These are phyloP conservation scores for Sarcoramphus papa DNA, from an alignment of 2,797 vertebrate species.

Conservation along the genomic window DNA sequence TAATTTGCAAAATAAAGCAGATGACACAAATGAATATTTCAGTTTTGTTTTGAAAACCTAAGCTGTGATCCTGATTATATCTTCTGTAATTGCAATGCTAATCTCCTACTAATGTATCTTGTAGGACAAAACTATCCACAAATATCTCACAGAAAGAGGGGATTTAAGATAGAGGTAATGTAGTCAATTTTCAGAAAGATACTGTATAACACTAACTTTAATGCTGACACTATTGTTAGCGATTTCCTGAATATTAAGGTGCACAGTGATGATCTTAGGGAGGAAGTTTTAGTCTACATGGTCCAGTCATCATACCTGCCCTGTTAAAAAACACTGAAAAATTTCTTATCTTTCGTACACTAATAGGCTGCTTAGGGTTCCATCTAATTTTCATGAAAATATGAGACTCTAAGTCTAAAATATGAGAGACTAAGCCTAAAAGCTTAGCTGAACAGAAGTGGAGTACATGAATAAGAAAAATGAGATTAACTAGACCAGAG, in stretches of 20 bases:
- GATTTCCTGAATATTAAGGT: background rate
- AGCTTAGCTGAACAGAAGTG: background rate
- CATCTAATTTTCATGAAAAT: background rate
- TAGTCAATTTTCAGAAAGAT: background rate
- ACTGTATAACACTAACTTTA: background rate
- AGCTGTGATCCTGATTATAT: background rate
- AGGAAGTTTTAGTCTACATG: background rate
- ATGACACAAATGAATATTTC: background rate
- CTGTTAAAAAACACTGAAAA: background rate
- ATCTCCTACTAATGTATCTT: background rate
- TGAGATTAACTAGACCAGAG: background rate
- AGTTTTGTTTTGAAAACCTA: background rate
- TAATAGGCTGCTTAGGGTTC: background rate
- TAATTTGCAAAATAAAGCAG: conserved; percentile 8
- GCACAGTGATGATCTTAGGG: background rate
- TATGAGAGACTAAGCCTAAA: background rate
- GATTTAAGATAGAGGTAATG: background rate
- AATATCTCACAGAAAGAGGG: background rate
- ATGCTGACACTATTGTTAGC: background rate
- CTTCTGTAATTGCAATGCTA: background rate
- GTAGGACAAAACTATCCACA: background rate
- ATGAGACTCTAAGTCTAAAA: background rate
- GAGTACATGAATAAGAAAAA: background rate
- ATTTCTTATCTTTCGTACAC: background rate
- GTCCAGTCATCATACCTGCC: background rate